A percentile compares a stretch with the other conserved stretches of the same genome.
These are phyloP conservation scores for Ectropis crepuscularia DNA, from an alignment of 2,888 invertebrate species.

Conservation along the genomic window DNA sequence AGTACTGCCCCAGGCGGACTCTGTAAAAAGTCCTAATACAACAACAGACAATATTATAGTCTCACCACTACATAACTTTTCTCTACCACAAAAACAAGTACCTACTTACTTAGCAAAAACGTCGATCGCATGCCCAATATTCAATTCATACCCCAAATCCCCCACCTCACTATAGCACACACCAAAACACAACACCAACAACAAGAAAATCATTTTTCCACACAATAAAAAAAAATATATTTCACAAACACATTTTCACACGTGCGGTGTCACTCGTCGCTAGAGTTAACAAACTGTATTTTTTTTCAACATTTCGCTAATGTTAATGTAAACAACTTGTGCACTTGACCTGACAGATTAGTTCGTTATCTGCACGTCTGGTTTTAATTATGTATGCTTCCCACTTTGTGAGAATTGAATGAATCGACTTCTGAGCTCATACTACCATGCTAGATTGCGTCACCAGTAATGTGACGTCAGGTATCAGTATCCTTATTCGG, in stretches of 20 bases:
- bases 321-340: constrained; percentile 60
- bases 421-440: neutral
- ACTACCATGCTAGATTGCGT: too few relatives aligned
- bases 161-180: constrained; percentile 62
- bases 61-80: neutral
- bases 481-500: too few relatives aligned
- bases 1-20: too few relatives aligned
- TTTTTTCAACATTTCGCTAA: constrained; percentile 79
- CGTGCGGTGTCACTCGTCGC: constrained; percentile 47
- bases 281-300: constrained; percentile 67
- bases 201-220: constrained; percentile 52
- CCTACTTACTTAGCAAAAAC: constrained; percentile 81
- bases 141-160: constrained; percentile 70
- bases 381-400: constrained; percentile 35
- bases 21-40: too few relatives aligned
- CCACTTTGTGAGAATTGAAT: constrained; percentile 13
- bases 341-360: constrained; percentile 82
- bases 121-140: constrained; percentile 76
- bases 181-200: constrained; percentile 55
- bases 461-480: too few relatives aligned
- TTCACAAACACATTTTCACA: constrained; percentile 42
- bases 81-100: constrained; percentile 31
- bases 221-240: neutral
- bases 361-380: constrained; percentile 31
- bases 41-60: too few relatives aligned